Base-by-base conservation (phyloP, 2,888 invertebrate species). In the Chrysolina americana region DNA sequence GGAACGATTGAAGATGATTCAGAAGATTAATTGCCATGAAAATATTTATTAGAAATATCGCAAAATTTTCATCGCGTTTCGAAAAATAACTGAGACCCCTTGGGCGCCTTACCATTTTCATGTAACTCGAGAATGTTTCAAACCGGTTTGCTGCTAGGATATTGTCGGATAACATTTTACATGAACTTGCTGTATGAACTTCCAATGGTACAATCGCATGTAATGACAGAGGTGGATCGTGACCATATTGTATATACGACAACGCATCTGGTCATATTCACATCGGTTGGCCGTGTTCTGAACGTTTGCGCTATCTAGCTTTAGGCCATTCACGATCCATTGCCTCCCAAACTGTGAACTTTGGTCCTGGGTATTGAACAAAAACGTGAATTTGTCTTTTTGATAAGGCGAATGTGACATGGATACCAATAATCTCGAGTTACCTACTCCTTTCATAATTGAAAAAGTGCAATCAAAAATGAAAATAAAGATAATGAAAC, bases 261-360 rank as follows among this genome's bases (percentile, higher is more conserved):
- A 47, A 47, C n/a, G 47, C 47, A 47, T 47, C 47, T 47, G 47
- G 47, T 47, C n/a, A 47, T 47, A 47, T 47, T 47, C 47, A 47
- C 47, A 47, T 47, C n/a, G 47, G n/a, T 47, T 15, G 0, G 47
- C 13, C 28, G 15, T 47, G n/a, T 47, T 47, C n/a, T 47, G 47
- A n/a, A 47, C 47, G 15, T 47, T 47, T 15, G 6, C n/a, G n/a
- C n/a, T n/a, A n/a, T n/a, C n/a, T n/a, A n/a, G 47, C 47, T 15
- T 15, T n/a, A 13, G 47, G 47, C 5, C n/a, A 47, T n/a, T 47
- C 47, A 47, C n/a, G 47, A 47, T 13, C n/a, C 47, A 47, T 13
- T 47, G n/a, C 47, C 47, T 47, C 47, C 47, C 47, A 47, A 47
- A 47, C 13, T 47, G n/a, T 5, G 47, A 47, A 15, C 47, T 47